Evolutionary conservation across 2,113 vertebrate genomes (phyloP), one percentile per base, ranked within the genome.

Genomic region (Pelusios castaneus): DNA sequence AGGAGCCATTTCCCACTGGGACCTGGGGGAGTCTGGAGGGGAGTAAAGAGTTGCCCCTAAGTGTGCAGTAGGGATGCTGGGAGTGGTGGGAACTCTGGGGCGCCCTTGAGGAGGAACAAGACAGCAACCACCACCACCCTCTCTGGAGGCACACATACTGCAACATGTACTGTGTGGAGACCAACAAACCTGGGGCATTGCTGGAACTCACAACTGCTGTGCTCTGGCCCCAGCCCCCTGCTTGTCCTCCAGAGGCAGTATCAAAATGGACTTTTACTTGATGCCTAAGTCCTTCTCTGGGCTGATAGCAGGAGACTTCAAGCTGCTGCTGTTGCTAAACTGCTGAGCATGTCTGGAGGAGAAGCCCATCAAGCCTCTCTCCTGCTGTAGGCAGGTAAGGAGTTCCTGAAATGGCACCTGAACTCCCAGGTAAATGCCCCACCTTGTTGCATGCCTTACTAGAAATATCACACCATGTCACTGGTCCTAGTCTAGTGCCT

Each of bases 291-390:
- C 97, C 1, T 98, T 98, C 92, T 98, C 97, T 3, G 34, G 98
- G 95, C 96, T 98, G 80, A 96, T 98, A 92, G 78, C 92, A 89
- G 89, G 94, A 88, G 96, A 97, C 38, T 96, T 92, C 24, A 95
- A 81, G 75, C 92, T 95, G 82, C 96, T 97, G 51, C 92, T 97
- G 80, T 85, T 97, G 85, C 94, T 98, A 76, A 97, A 97, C 85
- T 99, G 99, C 96, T 98, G 98, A 94, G 98, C 99, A 96, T 99
- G 99, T 97, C 97, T 99, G 95, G 98, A 99, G 41, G 98, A 98
- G 75, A 98, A 98, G 96, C 94, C 97, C 92, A 98, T 98, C 97
- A 97, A 97, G 88, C 98, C 98, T 98, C 14, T 52, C 16, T 52
- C 51, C 87, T 99, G 99, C 97, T 99, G 99, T 97, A 98, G 97